Evolutionary conservation across 1,140 invertebrate species (phyloP), one percentile per base, ranked within the genome.

Genomic region (Ostrea edulis): DNA sequence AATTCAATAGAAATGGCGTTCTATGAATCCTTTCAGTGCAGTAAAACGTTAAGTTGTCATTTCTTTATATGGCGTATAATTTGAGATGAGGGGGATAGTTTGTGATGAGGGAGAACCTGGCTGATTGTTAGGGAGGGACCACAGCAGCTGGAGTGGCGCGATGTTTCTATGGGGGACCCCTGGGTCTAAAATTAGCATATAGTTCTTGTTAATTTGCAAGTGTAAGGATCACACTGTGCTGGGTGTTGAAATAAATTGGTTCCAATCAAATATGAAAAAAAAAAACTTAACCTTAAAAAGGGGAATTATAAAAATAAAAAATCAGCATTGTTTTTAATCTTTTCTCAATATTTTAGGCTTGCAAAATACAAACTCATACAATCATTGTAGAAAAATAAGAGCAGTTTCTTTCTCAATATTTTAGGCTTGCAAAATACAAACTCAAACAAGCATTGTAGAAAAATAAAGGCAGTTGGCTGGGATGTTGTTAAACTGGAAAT

Each of bases 131-230:
- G 68, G 68, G 68, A 77, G 68, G 68, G 68, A 29, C 68, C 22
- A 11, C 25, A 77, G 68, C 68, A 77, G 68, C 22, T 77, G 68
- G 68, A 77, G 68, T 14, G 68, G 29, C 4, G 25, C 14, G 17
- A 17, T 12, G 9, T 77, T 77, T 77, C 29, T 77, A 77, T 77
- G 68, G 9, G 5, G 68, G 68, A 77, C 68, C 68, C 68, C 68
- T 77, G 68, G 68, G 68, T 77, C 25, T 77, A 77, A 71, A 77
- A 77, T 77, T 77, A 77, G 68, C 68, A 77, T 77, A 77, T 77
- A 35, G 68, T 77, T 77, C 68, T 77, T 77, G 29, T 77, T 29
- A 77, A 29, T 77, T 25, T 77, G 25, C 68, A 77, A 12, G 25
- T 77, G 68, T 77, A 77, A 29, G 17, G 68, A 29, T 29, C 22